A percentile compares a stretch with the other conserved stretches of the same genome.
Conservation (phyloP, 2,797 vertebrate genomes). For the Pseudochromis fuscus region DNA sequence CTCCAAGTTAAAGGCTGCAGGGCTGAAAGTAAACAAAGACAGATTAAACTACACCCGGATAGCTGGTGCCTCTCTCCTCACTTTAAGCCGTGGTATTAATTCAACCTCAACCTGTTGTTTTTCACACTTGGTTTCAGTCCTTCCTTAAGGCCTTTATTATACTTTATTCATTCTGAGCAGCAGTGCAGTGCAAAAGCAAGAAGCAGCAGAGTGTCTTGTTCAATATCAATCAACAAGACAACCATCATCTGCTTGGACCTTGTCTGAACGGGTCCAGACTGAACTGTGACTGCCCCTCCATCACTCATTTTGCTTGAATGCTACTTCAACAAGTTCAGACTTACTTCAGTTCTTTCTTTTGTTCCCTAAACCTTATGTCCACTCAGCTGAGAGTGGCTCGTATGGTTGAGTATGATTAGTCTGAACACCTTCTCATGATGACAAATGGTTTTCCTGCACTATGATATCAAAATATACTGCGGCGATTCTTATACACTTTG, state of each 20-base stretch:
- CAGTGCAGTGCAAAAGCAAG: background rate
- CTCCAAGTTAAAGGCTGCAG: background rate
- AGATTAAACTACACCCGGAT: background rate
- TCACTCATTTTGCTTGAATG: constrained; percentile 3
- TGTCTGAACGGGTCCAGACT: constrained; percentile 39
- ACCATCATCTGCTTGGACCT: background rate
- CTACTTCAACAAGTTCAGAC: constrained; percentile 58
- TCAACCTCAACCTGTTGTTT: constrained; percentile 10
- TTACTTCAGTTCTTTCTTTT: constrained; percentile 37
- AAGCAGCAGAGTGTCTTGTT: constrained; percentile 1
- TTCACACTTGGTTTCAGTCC: background rate
- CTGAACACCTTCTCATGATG: constrained; percentile 7
- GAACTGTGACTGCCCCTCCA: constrained; percentile 31
- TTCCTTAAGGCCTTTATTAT: background rate
- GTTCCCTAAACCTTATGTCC: constrained; percentile 21
- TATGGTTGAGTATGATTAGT: constrained; percentile 18
- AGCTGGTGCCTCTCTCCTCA: background rate
- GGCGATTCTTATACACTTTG: background rate
- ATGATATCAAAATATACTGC: background rate
- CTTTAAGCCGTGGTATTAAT: background rate
- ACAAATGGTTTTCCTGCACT: background rate
- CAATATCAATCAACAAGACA: constrained; percentile 5
- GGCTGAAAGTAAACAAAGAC: background rate
- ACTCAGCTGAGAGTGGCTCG: constrained; percentile 22
- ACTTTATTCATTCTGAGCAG: background rate